These are phyloP conservation scores for Artibeus jamaicensis DNA, from an alignment of 2,797 vertebrate species.

Conservation along the genomic window DNA sequence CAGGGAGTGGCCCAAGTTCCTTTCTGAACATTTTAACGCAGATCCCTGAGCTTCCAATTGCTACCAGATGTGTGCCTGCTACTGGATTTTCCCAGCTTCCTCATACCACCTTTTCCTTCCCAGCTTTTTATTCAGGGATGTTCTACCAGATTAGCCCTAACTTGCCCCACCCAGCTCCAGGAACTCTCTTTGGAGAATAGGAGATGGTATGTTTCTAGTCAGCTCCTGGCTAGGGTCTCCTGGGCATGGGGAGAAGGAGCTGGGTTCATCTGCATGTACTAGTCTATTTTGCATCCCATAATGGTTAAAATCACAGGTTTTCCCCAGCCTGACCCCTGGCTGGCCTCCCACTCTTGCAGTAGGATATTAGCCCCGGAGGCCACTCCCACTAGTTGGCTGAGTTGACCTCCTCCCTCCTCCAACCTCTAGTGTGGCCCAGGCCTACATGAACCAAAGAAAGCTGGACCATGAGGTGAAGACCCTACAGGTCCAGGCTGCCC, in stretches of 20 bases:
- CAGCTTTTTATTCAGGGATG: constrained; percentile 7
- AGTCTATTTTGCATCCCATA: background rate
- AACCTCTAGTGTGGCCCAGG: constrained; percentile 90
- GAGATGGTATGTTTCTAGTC: constrained; percentile 10
- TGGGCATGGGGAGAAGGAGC: background rate
- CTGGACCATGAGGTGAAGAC: constrained; percentile 97
- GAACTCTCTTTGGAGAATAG: background rate
- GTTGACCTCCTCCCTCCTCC: background rate
- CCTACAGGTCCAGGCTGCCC: constrained; percentile 93
- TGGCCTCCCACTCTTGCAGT: background rate
- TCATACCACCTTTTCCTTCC: background rate
- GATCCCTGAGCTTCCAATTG: constrained; percentile 12
- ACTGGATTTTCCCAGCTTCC: constrained; percentile 35
- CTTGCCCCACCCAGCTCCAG: constrained; percentile 11
- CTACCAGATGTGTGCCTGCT: constrained; percentile 60
- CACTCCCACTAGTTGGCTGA: background rate
- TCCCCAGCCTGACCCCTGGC: constrained; percentile 4
- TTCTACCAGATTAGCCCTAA: background rate
- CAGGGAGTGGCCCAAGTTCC: constrained; percentile 44
- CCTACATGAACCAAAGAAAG: constrained; percentile 96
- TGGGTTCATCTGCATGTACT: background rate
- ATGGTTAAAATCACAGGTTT: background rate
- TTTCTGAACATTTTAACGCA: background rate
- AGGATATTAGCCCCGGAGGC: background rate
- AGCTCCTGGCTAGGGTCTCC: background rate